Evolutionary conservation across 2,888 invertebrate species (phyloP), one percentile per base, ranked within the genome.

Genomic region (Drosophila kuntzei): DNA sequence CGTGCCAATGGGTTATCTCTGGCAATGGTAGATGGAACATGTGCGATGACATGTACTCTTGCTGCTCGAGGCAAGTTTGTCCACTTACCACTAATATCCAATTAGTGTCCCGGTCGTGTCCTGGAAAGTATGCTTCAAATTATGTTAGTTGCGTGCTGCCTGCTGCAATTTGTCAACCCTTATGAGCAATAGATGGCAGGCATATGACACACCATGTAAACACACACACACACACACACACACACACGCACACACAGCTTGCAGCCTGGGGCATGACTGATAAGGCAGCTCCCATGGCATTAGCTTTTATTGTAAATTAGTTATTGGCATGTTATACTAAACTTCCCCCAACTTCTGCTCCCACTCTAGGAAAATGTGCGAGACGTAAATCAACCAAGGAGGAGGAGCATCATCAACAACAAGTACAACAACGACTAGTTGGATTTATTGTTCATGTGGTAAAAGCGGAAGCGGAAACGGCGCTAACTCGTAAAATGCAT

Each of bases 401-500:
- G 49, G 16, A 5, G 50, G 57, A 63, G 16, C 34, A 57, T n/a
- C 46, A 60, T 16, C 41, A 54, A 12, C 36, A 68, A 43, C 20
- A 36, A n/a, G 34, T 55, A 22, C 39, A 41, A 36, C 29, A 55
- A 54, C 18, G 53, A 59, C 44, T 59, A 70, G 63, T 68, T 59
- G 59, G 62, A 41, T 64, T 60, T 58, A 75, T 76, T 76, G 67
- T 76, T 64, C 55, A 53, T 29, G 55, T 63, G 71, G 66, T 62
- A 25, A 27, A 29, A 57, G 43, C 73, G 78, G 78, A 78, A 74
- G 55, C 69, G 64, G 41, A 61, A 75, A 47, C 61, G 65, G 55
- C 76, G 64, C 55, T 58, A 68, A 59, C 66, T 44, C 59, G 34
- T 78, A 87, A 87, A 92, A 98, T 98, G 98, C 98, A 98, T 95